A percentile compares a stretch with the other conserved stretches of the same genome.
phyloP scores from a whole-genome alignment of 2,888 invertebrate genomes.

The Cryptocheilus praepositus region DNA sequence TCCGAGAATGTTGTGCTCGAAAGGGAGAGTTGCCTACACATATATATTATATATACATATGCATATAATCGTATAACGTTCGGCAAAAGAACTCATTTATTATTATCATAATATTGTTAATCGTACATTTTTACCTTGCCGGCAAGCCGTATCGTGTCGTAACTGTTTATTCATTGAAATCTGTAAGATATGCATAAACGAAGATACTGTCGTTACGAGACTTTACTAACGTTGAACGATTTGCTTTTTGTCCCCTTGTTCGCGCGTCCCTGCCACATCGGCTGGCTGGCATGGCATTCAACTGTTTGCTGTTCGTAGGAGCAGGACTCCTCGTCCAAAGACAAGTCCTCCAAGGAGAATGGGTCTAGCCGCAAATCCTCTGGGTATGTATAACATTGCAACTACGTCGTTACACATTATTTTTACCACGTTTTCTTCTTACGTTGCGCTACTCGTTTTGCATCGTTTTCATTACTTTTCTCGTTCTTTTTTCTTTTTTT shows the following conservation, averaged over 20 bases:
- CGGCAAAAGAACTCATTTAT: conserved; percentile 37
- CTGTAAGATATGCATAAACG: conserved; percentile 38
- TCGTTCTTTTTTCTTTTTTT: too few species aligned
- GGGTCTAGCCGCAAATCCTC: conserved; percentile 77
- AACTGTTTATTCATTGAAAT: conserved; percentile 42
- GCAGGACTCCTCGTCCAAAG: conserved; percentile 72
- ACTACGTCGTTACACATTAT: not conserved
- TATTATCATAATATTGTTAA: conserved; percentile 2
- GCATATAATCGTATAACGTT: conserved; percentile 26
- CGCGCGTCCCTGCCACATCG: conserved; percentile 73
- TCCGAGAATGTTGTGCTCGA: conserved; percentile 37
- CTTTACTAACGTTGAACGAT: conserved; percentile 69
- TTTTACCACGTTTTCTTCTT: not conserved
- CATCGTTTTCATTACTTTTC: too few species aligned
- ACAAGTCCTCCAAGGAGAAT: conserved; percentile 78
- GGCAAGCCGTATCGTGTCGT: too few species aligned
- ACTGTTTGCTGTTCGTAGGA: conserved; percentile 74
- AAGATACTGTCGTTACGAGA: conserved; percentile 49
- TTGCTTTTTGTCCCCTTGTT: conserved; percentile 74
- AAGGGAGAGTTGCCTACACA: conserved; percentile 46
- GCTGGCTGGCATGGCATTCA: conserved; percentile 73
- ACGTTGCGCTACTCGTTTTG: too few species aligned
- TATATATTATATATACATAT: not conserved
- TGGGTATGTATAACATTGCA: conserved; percentile 74
- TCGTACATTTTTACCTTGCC: conserved; percentile 8